Conservation (phyloP, 2,113 vertebrate genomes). For the Gallinago media region DNA sequence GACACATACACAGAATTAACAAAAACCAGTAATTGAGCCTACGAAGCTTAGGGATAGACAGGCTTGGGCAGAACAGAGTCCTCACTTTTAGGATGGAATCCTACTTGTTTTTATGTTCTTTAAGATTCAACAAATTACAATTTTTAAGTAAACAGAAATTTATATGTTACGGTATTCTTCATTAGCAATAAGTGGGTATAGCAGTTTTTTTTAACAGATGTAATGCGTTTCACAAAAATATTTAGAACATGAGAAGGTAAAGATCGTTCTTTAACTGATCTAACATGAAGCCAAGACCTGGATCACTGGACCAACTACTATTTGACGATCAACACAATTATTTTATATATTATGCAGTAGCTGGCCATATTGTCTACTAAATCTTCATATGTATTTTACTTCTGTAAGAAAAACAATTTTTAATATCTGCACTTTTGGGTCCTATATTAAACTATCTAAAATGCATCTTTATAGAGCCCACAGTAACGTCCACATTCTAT, state of each 20-base stretch:
- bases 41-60: not conserved
- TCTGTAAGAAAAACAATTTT: not conserved
- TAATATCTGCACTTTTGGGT: not conserved
- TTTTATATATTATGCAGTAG: not conserved
- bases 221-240: slow-evolving; percentile 18
- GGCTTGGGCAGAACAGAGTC: rapidly evolving
- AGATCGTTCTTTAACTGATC: not conserved
- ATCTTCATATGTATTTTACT: not conserved
- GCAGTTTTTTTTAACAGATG: not conserved
- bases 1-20: not conserved
- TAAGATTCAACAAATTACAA: not conserved
- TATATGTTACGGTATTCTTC: not conserved
- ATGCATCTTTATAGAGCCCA: rapidly evolving
- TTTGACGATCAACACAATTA: not conserved
- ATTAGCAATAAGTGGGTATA: not conserved
- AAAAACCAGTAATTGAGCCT: not conserved
- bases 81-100: not conserved
- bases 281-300: not conserved
- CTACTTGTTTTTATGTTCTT: not conserved
- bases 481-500: not conserved
- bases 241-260: slow-evolving; percentile 2
- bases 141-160: not conserved
- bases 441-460: not conserved
- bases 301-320: not conserved
- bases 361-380: not conserved